Evolutionary conservation across 2,888 invertebrate species (phyloP).

Genomic region (Xanthostigma xanthostigma): DNA sequence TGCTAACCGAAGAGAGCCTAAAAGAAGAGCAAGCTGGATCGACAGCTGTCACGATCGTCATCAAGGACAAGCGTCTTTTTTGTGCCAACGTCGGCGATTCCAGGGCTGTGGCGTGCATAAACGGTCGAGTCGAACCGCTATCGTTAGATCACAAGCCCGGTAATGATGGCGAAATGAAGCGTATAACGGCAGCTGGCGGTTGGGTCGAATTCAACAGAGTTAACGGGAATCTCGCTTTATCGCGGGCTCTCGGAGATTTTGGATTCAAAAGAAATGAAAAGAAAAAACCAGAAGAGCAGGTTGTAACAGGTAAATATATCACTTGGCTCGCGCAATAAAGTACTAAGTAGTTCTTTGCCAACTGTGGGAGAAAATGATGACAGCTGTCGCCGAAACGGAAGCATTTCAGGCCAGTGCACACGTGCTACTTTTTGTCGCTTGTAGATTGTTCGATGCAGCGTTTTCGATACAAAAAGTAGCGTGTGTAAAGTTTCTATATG

Average conservation of each 20-base stretch:
- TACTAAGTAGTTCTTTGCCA: too few relatives aligned
- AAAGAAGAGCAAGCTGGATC: constrained; percentile 90
- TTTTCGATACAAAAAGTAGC: too few relatives aligned
- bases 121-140: constrained; percentile 58
- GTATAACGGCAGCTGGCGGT: constrained; percentile 90
- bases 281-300: constrained; percentile 82
- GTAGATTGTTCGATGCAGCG: too few relatives aligned
- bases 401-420: too few relatives aligned
- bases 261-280: constrained; percentile 84
- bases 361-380: too few relatives aligned
- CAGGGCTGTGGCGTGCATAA: constrained; percentile 78
- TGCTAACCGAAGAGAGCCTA: constrained; percentile 76
- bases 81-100: constrained; percentile 98
- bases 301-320: constrained; percentile 69
- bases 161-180: constrained; percentile 68
- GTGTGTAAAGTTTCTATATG: too few relatives aligned
- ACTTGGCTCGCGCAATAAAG: too few relatives aligned
- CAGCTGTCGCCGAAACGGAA: too few relatives aligned
- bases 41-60: constrained; percentile 74
- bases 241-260: constrained; percentile 93
- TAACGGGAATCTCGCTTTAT: constrained; percentile 94
- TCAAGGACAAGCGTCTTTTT: constrained; percentile 73
- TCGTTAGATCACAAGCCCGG: constrained; percentile 95
- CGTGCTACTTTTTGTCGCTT: too few relatives aligned
- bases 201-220: constrained; percentile 96